These are phyloP conservation scores for Oligia latruncula DNA, from an alignment of 2,888 invertebrate species.

Conservation along the genomic window DNA sequence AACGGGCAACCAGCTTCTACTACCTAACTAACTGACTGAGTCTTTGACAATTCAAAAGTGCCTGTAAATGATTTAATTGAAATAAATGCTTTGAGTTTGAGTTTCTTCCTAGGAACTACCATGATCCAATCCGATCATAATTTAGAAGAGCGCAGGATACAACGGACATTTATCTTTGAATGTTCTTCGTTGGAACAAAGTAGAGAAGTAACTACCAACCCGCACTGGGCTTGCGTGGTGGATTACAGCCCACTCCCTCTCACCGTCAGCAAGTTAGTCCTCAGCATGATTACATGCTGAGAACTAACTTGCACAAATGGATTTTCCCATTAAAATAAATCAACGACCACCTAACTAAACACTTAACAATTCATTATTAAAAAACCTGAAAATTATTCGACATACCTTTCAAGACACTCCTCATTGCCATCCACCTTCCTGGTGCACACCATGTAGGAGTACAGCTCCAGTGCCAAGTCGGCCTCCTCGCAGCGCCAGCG, in stretches of 20 bases:
- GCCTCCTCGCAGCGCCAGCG: conserved; percentile 79
- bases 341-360: too few species aligned
- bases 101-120: too few species aligned
- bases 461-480: conserved; percentile 55
- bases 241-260: too few species aligned
- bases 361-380: neutral
- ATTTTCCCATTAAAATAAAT: neutral
- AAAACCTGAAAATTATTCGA: neutral
- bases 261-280: too few species aligned
- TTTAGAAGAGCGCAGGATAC: neutral
- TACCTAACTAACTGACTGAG: too few species aligned
- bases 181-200: neutral
- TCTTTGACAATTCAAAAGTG: too few species aligned
- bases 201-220: neutral
- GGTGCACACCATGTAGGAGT: conserved; percentile 79
- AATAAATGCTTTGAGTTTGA: too few species aligned
- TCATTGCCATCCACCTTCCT: conserved; percentile 70
- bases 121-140: too few species aligned
- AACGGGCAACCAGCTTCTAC: too few species aligned
- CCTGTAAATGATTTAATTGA: too few species aligned
- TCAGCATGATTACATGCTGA: too few species aligned
- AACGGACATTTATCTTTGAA: neutral
- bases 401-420: conserved; percentile 80
- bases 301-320: neutral
- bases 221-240: too few species aligned